phyloP scores from a whole-genome alignment of 1,140 invertebrate species.

The Caenorhabditis latens region DNA sequence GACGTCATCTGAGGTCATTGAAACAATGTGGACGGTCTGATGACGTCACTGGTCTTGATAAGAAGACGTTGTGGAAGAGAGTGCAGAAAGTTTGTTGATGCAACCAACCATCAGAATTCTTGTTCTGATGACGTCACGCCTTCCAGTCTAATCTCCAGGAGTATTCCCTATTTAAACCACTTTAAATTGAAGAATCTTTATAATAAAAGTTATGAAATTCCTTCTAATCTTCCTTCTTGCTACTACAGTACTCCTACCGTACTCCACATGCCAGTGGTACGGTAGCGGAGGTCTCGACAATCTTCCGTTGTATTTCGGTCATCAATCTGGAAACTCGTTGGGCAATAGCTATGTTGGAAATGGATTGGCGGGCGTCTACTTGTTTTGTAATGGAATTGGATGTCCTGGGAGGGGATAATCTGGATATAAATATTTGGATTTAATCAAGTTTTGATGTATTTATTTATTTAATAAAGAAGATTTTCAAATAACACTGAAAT shows the following conservation, averaged over 20 bases:
- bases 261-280: conserved; percentile 7
- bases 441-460: too few species aligned
- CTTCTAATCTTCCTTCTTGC: background rate
- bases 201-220: too few species aligned
- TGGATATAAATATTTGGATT: too few species aligned
- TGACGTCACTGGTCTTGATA: too few species aligned
- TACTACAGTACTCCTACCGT: background rate
- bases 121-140: background rate
- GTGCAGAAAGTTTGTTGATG: too few species aligned
- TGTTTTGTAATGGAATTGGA: conserved; percentile 11
- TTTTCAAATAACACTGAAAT: too few species aligned
- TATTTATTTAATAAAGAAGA: too few species aligned
- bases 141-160: background rate
- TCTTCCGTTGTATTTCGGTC: background rate
- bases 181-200: too few species aligned
- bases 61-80: too few species aligned
- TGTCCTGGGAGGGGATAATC: background rate
- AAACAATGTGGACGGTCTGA: too few species aligned
- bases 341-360: conserved; percentile 18
- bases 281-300: background rate
- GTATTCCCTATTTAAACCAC: too few species aligned
- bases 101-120: background rate
- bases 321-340: conserved; percentile 1
- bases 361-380: background rate
- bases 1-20: too few species aligned